Conservation (phyloP, 2,888 invertebrate species). For the Drosophila phalerata region DNA sequence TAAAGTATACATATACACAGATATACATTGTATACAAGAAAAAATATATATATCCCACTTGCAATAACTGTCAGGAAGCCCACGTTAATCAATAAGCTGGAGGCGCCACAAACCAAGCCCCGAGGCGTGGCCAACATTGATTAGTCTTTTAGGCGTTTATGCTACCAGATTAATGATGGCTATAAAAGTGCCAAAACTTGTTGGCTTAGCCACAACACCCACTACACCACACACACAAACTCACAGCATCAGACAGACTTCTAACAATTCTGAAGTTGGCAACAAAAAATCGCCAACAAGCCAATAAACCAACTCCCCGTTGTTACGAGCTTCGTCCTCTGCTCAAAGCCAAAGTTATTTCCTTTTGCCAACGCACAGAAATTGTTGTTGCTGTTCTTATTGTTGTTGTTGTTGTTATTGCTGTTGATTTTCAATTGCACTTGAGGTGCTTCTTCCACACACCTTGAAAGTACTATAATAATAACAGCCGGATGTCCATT, state of each 20-base stretch:
- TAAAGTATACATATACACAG: background rate
- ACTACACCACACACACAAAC: slow-evolving; percentile 34
- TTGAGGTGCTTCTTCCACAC: slow-evolving; percentile 73
- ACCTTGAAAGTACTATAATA: slow-evolving; percentile 55
- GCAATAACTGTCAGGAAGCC: slow-evolving; percentile 25
- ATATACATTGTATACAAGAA: background rate
- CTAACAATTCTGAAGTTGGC: slow-evolving; percentile 10
- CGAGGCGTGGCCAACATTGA: slow-evolving; percentile 60
- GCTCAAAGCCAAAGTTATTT: slow-evolving; percentile 54
- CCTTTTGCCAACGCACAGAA: slow-evolving; percentile 75
- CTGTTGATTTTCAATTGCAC: slow-evolving; percentile 69
- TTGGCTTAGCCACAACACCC: slow-evolving; percentile 43
- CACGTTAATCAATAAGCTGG: slow-evolving; percentile 63
- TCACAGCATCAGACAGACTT: slow-evolving; percentile 15
- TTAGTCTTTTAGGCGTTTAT: slow-evolving; percentile 44
- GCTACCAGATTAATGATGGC: slow-evolving; percentile 68
- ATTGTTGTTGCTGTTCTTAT: slow-evolving; percentile 35
- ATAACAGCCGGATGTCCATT: slow-evolving; percentile 72
- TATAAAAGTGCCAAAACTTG: slow-evolving; percentile 54
- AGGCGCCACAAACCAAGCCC: slow-evolving; percentile 38
- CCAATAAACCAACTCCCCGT: slow-evolving; percentile 15
- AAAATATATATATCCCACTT: background rate
- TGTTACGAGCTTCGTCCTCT: slow-evolving; percentile 20
- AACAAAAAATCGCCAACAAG: slow-evolving; percentile 11
- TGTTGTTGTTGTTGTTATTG: slow-evolving; percentile 44